Conservation (phyloP, 2,888 invertebrate species). For the Apoderus coryli region DNA sequence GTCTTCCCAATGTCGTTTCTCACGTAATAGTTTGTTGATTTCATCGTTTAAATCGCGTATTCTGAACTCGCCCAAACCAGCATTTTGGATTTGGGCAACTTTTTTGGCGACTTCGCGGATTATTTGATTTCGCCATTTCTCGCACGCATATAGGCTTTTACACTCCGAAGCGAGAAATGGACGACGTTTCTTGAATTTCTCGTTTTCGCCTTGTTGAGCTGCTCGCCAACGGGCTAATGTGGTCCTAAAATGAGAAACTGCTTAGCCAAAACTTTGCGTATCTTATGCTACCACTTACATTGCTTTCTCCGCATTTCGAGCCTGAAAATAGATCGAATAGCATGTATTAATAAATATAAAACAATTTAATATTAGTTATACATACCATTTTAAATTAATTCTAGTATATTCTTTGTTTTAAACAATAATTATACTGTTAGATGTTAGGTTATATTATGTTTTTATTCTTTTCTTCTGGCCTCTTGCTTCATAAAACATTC, state of each 20-base stretch:
- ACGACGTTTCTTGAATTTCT: slow-evolving; percentile 68
- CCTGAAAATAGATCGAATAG: slow-evolving; percentile 41
- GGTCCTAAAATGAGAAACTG: slow-evolving; percentile 51
- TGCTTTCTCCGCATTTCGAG: slow-evolving; percentile 95
- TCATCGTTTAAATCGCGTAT: slow-evolving; percentile 98
- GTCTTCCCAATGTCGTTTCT: slow-evolving; percentile 96
- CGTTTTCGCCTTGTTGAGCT: slow-evolving; percentile 84
- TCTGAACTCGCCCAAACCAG: slow-evolving; percentile 97
- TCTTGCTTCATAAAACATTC: too few species aligned
- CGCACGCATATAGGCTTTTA: slow-evolving; percentile 78
- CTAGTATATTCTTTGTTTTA: too few species aligned
- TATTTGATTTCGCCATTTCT: slow-evolving; percentile 94
- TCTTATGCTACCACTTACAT: slow-evolving; percentile 54
- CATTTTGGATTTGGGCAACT: slow-evolving; percentile 98
- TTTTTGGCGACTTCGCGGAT: slow-evolving; percentile 96
- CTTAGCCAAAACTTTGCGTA: slow-evolving; percentile 9
- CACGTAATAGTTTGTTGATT: slow-evolving; percentile 91
- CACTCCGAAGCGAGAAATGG: slow-evolving; percentile 95
- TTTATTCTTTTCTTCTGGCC: too few species aligned
- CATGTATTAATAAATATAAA: slow-evolving; percentile 1
- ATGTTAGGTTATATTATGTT: too few species aligned
- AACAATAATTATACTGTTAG: too few species aligned
- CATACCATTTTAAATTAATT: too few species aligned
- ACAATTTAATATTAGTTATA: too few species aligned
- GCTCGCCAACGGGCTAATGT: slow-evolving; percentile 97